phyloP scores from a whole-genome alignment of 2,888 invertebrate species.

The Elegia similella region DNA sequence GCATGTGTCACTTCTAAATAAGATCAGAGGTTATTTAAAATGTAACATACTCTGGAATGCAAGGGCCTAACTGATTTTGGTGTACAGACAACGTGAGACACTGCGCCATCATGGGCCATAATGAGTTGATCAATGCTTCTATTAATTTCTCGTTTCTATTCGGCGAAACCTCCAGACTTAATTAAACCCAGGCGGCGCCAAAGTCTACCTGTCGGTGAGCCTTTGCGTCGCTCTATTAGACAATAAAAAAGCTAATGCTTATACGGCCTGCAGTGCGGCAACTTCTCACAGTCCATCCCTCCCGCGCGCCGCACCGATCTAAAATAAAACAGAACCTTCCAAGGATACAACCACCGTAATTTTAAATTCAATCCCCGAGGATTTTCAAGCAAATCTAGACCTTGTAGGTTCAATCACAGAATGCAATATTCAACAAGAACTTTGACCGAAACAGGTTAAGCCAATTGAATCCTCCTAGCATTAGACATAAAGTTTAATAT shows the following conservation, averaged over 20 bases:
- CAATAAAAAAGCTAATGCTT: slow-evolving; percentile 77
- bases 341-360: slow-evolving; percentile 79
- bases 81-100: neutral
- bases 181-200: slow-evolving; percentile 73
- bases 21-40: neutral
- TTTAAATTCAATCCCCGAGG: slow-evolving; percentile 54
- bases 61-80: neutral
- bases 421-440: neutral
- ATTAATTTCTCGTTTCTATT: slow-evolving; percentile 56
- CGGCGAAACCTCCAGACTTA: slow-evolving; percentile 63
- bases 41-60: neutral
- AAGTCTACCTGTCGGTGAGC: slow-evolving; percentile 72
- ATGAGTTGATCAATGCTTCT: slow-evolving; percentile 41
- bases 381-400: slow-evolving; percentile 41
- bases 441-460: slow-evolving; percentile 23
- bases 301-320: slow-evolving; percentile 43
- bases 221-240: slow-evolving; percentile 76
- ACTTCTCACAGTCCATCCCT: slow-evolving; percentile 70
- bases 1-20: too few relatives aligned
- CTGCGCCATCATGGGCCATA: slow-evolving; percentile 18
- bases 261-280: slow-evolving; percentile 61
- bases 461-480: slow-evolving; percentile 33
- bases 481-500: slow-evolving; percentile 39
- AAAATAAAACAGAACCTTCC: slow-evolving; percentile 78
- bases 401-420: slow-evolving; percentile 27